Base-by-base conservation (phyloP, 2,113 vertebrate genomes). In the Gnathonemus longibarbis region DNA sequence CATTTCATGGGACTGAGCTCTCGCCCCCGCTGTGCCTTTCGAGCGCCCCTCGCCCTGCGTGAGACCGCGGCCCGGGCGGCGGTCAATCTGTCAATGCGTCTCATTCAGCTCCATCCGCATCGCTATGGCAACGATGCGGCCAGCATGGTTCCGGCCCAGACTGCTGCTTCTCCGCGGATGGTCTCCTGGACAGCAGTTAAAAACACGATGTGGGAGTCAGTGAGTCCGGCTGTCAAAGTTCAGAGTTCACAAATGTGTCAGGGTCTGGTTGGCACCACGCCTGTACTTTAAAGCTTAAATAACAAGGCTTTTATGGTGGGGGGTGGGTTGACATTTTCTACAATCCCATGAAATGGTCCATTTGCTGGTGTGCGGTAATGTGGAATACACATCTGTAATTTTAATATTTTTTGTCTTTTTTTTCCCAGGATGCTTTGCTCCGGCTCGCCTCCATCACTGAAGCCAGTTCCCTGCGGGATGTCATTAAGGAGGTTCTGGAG, bases 391-490 rank as follows among this genome's bases (percentile, higher is more conserved):
- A 10, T 19, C 49, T 74, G 19, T 52, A 9, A 84, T 88, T 83
- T 52, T 17, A 88, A 88, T 31, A 21, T 80, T 90, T 15, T 84
- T 88, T 19, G 11, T 66, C 90, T 66, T 92, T 89, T 89, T 53
- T 91, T 90, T 93, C 94, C 35, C 93, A 97, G 97, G 96, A 97
- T 87, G 96, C 95, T 56, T 92, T 97, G 92, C 94, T 97, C 92
- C 95, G 90, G 89, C 92, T 97, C 42, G 96, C 96, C 0, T 95
- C 96, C 0, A 92, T 93, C 0, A 93, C 97, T 74, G 95, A 97
- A 1, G 42, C 89, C 5, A 17, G 91, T 0, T 84, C 92, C 49
- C 94, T 97, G 88, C 95, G 93, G 5, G 93, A 49, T 0, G 95
- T 94, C 89, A 93, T 97, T 89, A 96, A 94, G 90, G 96, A 96